A percentile compares a stretch with the other conserved stretches of the same genome.
These are phyloP conservation scores for Typhlichthys subterraneus DNA, from an alignment of 2,797 vertebrate species.

Conservation along the genomic window DNA sequence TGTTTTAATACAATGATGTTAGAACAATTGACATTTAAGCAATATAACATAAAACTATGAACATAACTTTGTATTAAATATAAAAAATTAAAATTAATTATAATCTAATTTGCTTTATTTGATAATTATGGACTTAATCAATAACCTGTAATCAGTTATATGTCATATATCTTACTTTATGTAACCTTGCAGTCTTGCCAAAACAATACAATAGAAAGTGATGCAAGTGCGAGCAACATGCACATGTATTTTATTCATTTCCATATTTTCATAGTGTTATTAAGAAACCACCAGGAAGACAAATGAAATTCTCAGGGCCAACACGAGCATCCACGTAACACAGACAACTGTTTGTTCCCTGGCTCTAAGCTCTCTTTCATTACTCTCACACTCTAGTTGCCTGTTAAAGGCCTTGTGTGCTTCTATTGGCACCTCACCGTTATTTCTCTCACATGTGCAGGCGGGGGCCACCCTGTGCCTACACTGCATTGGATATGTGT, in stretches of 20 bases:
- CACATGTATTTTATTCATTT: slow-evolving; percentile 31
- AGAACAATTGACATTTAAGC: too few relatives aligned
- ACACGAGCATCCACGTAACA: slow-evolving; percentile 51
- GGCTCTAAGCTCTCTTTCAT: slow-evolving; percentile 54
- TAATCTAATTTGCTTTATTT: too few relatives aligned
- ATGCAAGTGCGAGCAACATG: slow-evolving; percentile 62
- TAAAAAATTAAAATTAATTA: too few relatives aligned
- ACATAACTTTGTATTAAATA: too few relatives aligned
- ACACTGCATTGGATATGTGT: slow-evolving; percentile 45
- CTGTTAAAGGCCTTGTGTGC: slow-evolving; percentile 51
- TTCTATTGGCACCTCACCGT: slow-evolving; percentile 56
- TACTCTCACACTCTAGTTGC: slow-evolving; percentile 51
- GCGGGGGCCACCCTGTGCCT: background rate
- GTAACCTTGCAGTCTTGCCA: slow-evolving; percentile 15
- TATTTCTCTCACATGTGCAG: slow-evolving; percentile 20
- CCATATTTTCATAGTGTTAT: slow-evolving; percentile 65
- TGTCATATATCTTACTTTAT: slow-evolving; percentile 47
- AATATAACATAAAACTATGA: too few relatives aligned
- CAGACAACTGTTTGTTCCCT: slow-evolving; percentile 54
- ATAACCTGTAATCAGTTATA: slow-evolving; percentile 27
- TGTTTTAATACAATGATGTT: background rate
- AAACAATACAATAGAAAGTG: slow-evolving; percentile 44
- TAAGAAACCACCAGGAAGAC: slow-evolving; percentile 62
- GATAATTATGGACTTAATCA: too few relatives aligned
- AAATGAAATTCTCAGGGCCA: slow-evolving; percentile 63